Base-by-base conservation (phyloP, 2,113 vertebrate genomes). In the Notarius lentiginosus region DNA sequence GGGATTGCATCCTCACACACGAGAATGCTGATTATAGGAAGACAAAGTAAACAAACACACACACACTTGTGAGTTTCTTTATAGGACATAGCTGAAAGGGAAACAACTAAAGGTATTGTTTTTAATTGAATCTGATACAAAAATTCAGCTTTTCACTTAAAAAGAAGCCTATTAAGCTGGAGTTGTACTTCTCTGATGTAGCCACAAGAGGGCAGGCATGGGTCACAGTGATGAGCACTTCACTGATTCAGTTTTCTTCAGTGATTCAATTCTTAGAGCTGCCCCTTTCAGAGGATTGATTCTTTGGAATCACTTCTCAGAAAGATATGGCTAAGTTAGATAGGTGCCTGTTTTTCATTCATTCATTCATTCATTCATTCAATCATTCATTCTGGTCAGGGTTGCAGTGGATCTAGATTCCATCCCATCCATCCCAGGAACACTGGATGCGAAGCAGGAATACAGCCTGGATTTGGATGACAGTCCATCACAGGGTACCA, bases 201-300 rank as follows among this genome's bases (percentile, higher is more conserved):
- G 12, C 86, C 89, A 86, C 30, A 68, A 82, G 89, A 88, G 84
- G 86, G 70, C 80, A 86, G 47, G 49, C 51, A 22, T 27, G 49
- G 11, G 49, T 41, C 51, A 84, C 66, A 61, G 24, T 41, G n/a
- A 53, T 20, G 14, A 77, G 34, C 20, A 75, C 18, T 75, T 49
- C 20, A 47, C 47, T 75, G 41, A 73, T 73, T 47, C 6, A 47
- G 2, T 73, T 41, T 72, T 68, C 7, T 17, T 17, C 3, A 75
- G 1, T 41, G 27, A 68, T 68, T 66, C 10, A 70, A 34, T 17
- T 34, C 9, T n/a, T 72, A 72, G 20, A 24, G 10, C 20, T 14
- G 4, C 10, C 27, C 70, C 17, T 72, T 41, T 55, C 5, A 5
- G 14, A 27, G 75, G 24, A 27, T 15, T 14, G 24, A 77, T n/a